A percentile compares a stretch with the other conserved stretches of the same genome.
Evolutionary conservation across 1,140 invertebrate genomes (phyloP).

Genomic region (Caligus rogercresseyi): DNA sequence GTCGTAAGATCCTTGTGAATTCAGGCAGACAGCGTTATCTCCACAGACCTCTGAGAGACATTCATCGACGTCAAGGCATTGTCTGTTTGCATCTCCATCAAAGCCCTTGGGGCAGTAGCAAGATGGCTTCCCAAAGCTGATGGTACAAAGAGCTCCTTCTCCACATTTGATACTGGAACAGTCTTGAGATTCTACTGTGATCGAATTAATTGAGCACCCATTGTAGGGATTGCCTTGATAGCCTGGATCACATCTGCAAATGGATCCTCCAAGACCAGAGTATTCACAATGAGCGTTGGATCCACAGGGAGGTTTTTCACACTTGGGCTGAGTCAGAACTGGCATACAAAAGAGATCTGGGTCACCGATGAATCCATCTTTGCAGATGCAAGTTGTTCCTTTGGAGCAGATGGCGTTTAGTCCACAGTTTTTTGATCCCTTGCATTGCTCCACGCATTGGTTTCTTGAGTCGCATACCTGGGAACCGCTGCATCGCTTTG

Average conservation of each 20-base stretch:
- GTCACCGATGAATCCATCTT: slow-evolving; percentile 68
- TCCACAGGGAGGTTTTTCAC: slow-evolving; percentile 59
- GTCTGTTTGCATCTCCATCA: slow-evolving; percentile 64
- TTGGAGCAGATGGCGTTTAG: slow-evolving; percentile 54
- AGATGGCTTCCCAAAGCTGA: slow-evolving; percentile 49
- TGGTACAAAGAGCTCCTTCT: slow-evolving; percentile 51
- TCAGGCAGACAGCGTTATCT: slow-evolving; percentile 65
- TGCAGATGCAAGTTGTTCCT: slow-evolving; percentile 63
- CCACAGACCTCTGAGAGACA: slow-evolving; percentile 61
- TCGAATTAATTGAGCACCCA: slow-evolving; percentile 40
- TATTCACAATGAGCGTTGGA: slow-evolving; percentile 72
- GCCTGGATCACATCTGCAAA: slow-evolving; percentile 61
- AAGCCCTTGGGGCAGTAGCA: slow-evolving; percentile 63
- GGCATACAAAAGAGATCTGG: slow-evolving; percentile 73
- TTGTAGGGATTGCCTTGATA: slow-evolving; percentile 70
- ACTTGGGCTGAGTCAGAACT: slow-evolving; percentile 46
- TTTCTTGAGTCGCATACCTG: slow-evolving; percentile 58
- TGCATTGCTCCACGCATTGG: slow-evolving; percentile 63
- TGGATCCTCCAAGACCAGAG: slow-evolving; percentile 39
- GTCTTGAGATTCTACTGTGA: slow-evolving; percentile 41
- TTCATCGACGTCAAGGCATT: slow-evolving; percentile 62
- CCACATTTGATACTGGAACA: slow-evolving; percentile 56
- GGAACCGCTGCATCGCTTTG: slow-evolving; percentile 47
- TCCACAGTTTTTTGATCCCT: slow-evolving; percentile 53
- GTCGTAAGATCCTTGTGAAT: slow-evolving; percentile 64